Conservation (phyloP, 2,113 vertebrate genomes). For the Sylvilagus bachmani region DNA sequence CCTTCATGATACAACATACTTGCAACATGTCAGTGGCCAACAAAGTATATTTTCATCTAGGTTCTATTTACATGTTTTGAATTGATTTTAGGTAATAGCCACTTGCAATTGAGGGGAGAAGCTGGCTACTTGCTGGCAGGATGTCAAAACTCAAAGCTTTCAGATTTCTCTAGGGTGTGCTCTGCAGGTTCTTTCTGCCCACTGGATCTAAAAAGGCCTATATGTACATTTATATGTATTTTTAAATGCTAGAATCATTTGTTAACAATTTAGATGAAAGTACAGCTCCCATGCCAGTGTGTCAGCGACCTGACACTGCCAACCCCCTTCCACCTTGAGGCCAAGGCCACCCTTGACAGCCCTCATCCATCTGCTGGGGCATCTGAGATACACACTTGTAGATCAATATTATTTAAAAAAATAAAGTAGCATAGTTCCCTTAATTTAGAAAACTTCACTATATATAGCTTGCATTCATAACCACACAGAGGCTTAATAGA, state of each 20-base stretch:
- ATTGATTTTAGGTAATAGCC: too few relatives aligned
- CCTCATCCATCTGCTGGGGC: too few relatives aligned
- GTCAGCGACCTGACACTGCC: too few relatives aligned
- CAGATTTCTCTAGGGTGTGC: too few relatives aligned
- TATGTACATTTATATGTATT: background rate
- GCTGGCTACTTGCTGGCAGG: slow-evolving; percentile 91
- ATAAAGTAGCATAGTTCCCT: slow-evolving; percentile 87
- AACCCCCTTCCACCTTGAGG: too few relatives aligned
- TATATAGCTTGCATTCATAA: slow-evolving; percentile 89
- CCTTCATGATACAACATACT: slow-evolving; percentile 82
- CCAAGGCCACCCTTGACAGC: too few relatives aligned
- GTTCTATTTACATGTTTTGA: slow-evolving; percentile 92
- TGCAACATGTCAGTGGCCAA: slow-evolving; percentile 85
- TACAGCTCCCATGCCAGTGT: too few relatives aligned
- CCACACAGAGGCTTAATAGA: slow-evolving; percentile 90
- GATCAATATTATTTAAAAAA: too few relatives aligned
- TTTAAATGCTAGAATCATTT: slow-evolving; percentile 80
- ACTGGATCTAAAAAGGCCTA: too few relatives aligned
- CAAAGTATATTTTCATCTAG: slow-evolving; percentile 84
- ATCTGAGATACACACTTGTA: too few relatives aligned
- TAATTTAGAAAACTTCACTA: slow-evolving; percentile 90
- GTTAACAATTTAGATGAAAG: slow-evolving; percentile 78
- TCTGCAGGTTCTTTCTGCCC: too few relatives aligned
- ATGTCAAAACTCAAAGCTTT: too few relatives aligned
- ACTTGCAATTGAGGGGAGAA: slow-evolving; percentile 89